Conservation (phyloP, 2,113 vertebrate genomes). For the Cathartes aura region DNA sequence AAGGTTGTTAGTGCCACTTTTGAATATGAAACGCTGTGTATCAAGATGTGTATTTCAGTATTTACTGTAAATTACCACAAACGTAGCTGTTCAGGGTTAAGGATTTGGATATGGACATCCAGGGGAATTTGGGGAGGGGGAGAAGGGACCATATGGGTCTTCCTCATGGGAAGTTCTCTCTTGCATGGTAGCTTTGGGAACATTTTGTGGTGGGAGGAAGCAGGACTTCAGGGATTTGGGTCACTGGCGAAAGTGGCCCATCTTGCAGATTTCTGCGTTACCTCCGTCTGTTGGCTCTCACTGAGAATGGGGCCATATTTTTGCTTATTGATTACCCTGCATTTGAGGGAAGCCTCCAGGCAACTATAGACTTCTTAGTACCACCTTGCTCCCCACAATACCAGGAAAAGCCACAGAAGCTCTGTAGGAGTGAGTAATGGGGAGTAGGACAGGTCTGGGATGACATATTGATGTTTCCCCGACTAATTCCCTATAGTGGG, state of each 20-base stretch:
- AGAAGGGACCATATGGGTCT: neutral
- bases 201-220: neutral
- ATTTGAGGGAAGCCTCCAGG: neutral
- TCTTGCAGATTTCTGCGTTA: neutral
- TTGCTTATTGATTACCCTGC: neutral
- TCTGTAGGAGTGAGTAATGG: neutral
- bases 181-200: accelerated
- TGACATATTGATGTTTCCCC: neutral
- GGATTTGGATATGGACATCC: neutral
- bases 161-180: neutral
- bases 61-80: neutral
- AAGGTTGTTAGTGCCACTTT: neutral
- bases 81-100: neutral
- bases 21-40: neutral
- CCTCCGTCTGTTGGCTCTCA: neutral
- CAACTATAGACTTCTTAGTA: neutral
- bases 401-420: neutral
- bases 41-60: neutral
- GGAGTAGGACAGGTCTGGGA: neutral
- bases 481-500: neutral
- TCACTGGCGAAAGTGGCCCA: neutral
- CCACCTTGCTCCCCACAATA: neutral
- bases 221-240: neutral
- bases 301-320: neutral
- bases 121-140: neutral